A percentile compares a stretch with the other conserved stretches of the same genome.
Evolutionary conservation across 2,888 invertebrate genomes (phyloP).

Genomic region (Drosophila helvetica): DNA sequence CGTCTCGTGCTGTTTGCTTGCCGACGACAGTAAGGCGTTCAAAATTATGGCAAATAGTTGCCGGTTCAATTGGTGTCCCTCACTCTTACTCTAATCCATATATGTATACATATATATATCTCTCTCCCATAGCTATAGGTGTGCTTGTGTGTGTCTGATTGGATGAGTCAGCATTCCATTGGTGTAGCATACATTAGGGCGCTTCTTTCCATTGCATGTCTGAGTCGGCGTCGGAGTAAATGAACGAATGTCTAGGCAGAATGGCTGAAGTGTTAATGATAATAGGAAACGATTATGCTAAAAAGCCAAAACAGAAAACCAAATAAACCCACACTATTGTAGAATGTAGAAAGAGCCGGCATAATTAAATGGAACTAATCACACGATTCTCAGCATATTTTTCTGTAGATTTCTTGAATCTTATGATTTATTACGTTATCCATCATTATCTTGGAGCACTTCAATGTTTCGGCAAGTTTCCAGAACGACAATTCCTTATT

Average conservation of each 20-base stretch:
- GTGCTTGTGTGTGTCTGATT: slow-evolving; percentile 17
- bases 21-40: slow-evolving; percentile 60
- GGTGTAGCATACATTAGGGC: slow-evolving; percentile 61
- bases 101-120: too few species aligned
- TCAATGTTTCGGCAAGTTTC: too few species aligned
- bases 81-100: too few species aligned
- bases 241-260: slow-evolving; percentile 25
- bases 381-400: too few species aligned
- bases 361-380: too few species aligned
- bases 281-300: slow-evolving; percentile 67
- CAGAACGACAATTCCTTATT: too few species aligned
- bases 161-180: slow-evolving; percentile 65
- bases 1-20: slow-evolving; percentile 30
- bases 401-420: too few species aligned
- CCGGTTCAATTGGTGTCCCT: slow-evolving; percentile 63
- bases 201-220: slow-evolving; percentile 56
- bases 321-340: too few species aligned
- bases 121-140: not conserved
- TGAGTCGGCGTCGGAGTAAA: slow-evolving; percentile 49
- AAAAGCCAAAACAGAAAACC: slow-evolving; percentile 26
- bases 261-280: slow-evolving; percentile 60
- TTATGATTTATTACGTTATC: too few species aligned
- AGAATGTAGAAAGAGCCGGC: too few species aligned
- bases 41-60: slow-evolving; percentile 75
- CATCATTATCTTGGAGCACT: too few species aligned